These are phyloP conservation scores for Macheiramphus alcinus DNA, from an alignment of 2,113 vertebrate species.

Conservation along the genomic window DNA sequence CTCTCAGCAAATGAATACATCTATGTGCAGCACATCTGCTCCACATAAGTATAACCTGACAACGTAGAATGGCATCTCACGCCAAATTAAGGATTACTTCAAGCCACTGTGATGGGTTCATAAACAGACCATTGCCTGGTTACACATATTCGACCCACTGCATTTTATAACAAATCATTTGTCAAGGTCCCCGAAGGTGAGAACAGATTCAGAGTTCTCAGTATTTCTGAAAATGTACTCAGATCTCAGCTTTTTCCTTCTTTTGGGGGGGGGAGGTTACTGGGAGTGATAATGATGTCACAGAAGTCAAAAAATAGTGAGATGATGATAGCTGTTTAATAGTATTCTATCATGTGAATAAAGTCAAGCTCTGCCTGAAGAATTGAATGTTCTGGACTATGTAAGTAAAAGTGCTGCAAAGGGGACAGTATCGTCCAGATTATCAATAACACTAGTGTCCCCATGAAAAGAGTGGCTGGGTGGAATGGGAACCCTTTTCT, in stretches of 20 bases:
- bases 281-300: not conserved
- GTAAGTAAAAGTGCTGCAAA: not conserved
- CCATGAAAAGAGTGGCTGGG: not conserved
- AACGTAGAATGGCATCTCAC: not conserved
- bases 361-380: not conserved
- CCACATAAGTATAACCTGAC: not conserved
- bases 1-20: not conserved
- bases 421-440: rapidly evolving
- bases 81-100: not conserved
- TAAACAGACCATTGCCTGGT: not conserved
- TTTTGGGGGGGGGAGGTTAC: not conserved
- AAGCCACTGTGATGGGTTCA: not conserved
- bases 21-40: not conserved
- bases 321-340: not conserved
- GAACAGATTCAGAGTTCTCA: not conserved
- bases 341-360: not conserved
- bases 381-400: not conserved
- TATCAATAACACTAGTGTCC: not conserved
- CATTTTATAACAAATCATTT: not conserved
- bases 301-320: not conserved
- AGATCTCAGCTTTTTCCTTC: not conserved
- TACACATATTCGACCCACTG: not conserved
- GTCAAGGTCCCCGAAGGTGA: not conserved
- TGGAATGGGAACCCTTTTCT: not conserved
- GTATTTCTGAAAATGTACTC: not conserved